Percentiles rank a stretch among this genome's conserved stretches.
phyloP scores from a whole-genome alignment of 2,797 vertebrate genomes.

The Menidia menidia region DNA sequence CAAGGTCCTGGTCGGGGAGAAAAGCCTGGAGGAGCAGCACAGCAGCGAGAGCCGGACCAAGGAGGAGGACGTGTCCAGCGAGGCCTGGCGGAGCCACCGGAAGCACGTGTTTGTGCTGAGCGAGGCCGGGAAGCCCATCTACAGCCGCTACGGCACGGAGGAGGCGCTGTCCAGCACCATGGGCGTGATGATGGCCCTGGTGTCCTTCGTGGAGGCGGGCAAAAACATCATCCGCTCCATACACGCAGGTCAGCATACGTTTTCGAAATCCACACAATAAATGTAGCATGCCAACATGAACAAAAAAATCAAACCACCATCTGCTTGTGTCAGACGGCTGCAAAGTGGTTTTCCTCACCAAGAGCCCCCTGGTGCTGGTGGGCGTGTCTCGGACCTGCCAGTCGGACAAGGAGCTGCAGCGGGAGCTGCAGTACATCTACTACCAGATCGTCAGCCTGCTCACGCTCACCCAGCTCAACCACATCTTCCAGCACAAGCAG shows the following conservation, averaged over 20 bases:
- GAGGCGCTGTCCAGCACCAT: constrained; percentile 97
- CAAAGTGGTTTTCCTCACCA: constrained; percentile 95
- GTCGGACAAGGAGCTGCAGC: constrained; percentile 92
- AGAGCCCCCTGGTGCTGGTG: constrained; percentile 94
- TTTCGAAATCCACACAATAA: background rate
- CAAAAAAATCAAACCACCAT: background rate
- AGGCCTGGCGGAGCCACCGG: constrained; percentile 90
- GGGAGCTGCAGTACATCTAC: constrained; percentile 97
- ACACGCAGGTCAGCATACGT: constrained; percentile 87
- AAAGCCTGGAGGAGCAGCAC: constrained; percentile 67
- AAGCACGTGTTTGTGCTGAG: constrained; percentile 97
- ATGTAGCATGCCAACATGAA: too few relatives aligned
- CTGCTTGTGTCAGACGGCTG: constrained; percentile 86
- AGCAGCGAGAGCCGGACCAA: constrained; percentile 79
- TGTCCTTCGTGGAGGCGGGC: constrained; percentile 94
- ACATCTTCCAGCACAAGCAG: constrained; percentile 96
- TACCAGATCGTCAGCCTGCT: constrained; percentile 98
- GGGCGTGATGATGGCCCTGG: constrained; percentile 97
- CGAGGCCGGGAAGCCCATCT: constrained; percentile 97
- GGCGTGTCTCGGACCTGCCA: constrained; percentile 91
- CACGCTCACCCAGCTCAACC: constrained; percentile 94
- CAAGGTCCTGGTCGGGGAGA: constrained; percentile 53
- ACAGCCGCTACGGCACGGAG: constrained; percentile 94
- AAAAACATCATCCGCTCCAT: constrained; percentile 96
- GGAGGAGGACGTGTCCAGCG: constrained; percentile 89